Percentiles rank a stretch among this genome's conserved stretches.
Evolutionary conservation across 2,888 invertebrate species (phyloP).

Genomic region (Chrysomela aeneicollis): DNA sequence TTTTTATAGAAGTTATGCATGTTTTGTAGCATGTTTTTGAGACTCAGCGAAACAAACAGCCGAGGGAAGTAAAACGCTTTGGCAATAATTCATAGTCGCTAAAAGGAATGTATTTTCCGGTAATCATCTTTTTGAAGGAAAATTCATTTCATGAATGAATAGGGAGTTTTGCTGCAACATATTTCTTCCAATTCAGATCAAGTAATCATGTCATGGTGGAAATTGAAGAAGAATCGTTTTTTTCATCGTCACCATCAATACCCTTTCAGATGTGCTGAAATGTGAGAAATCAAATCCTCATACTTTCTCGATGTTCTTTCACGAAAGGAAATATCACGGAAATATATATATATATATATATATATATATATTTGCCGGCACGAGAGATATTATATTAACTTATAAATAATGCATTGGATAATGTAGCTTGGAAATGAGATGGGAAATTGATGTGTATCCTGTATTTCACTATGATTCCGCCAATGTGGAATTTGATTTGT

Average conservation of each 20-base stretch:
- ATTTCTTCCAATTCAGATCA: no score
- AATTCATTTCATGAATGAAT: no score
- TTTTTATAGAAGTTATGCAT: no score
- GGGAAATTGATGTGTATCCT: conserved; percentile 26
- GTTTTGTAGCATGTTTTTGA: no score
- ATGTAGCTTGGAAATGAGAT: conserved; percentile 19
- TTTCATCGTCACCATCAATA: background rate
- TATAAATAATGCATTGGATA: conserved; percentile 30
- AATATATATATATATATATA: no score
- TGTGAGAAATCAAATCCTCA: conserved; percentile 10
- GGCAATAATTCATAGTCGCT: no score
- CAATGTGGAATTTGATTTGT: conserved; percentile 18
- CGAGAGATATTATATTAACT: conserved; percentile 24
- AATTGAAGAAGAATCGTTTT: background rate
- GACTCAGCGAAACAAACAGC: no score
- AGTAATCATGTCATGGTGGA: no score
- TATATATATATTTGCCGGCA: conserved; percentile 21
- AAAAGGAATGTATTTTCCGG: no score
- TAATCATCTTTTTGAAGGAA: no score
- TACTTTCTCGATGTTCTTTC: conserved; percentile 12
- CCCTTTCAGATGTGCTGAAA: background rate
- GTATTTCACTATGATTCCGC: conserved; percentile 21
- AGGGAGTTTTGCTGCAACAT: no score
- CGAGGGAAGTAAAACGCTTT: no score
- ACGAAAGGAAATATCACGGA: background rate